A percentile compares a stretch with the other conserved stretches of the same genome.
These are phyloP conservation scores for Philereme transversata DNA, from an alignment of 2,888 invertebrate species.

Conservation along the genomic window DNA sequence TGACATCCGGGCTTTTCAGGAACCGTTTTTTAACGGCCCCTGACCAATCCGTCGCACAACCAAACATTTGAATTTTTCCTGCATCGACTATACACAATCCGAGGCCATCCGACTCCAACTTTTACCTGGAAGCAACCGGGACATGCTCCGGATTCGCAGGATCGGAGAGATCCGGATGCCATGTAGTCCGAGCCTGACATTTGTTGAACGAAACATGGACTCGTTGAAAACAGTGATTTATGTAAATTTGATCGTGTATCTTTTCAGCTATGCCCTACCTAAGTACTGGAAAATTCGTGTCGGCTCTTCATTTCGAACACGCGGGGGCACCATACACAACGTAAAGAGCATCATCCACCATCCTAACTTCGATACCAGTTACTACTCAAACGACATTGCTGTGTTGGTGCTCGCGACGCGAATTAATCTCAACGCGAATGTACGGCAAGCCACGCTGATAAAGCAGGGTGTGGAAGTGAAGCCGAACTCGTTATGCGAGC, in stretches of 20 bases:
- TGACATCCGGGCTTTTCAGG: too few species aligned
- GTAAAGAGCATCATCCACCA: constrained; percentile 66
- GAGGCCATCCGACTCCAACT: too few species aligned
- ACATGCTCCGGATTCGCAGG: too few species aligned
- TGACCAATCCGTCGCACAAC: too few species aligned
- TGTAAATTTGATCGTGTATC: not conserved
- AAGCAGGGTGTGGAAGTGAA: constrained; percentile 62
- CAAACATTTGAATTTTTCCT: too few species aligned
- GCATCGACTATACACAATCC: too few species aligned
- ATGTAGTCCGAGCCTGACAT: too few species aligned
- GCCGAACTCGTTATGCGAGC: constrained; percentile 56
- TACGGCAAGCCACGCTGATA: constrained; percentile 68
- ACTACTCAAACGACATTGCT: constrained; percentile 70
- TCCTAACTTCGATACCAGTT: constrained; percentile 61
- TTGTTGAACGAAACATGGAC: too few species aligned
- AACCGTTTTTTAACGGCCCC: too few species aligned
- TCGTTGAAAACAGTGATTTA: not conserved
- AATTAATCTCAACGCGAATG: constrained; percentile 56
- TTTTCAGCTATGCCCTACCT: constrained; percentile 62
- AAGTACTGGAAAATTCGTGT: constrained; percentile 71
- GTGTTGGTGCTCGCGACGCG: constrained; percentile 58
- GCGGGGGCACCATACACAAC: constrained; percentile 63
- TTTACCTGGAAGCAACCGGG: too few species aligned
- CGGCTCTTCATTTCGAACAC: constrained; percentile 66
- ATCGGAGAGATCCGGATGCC: too few species aligned